Base-by-base conservation (phyloP, 2,888 invertebrate genomes). In the Mimumesa dahlbomi region DNA sequence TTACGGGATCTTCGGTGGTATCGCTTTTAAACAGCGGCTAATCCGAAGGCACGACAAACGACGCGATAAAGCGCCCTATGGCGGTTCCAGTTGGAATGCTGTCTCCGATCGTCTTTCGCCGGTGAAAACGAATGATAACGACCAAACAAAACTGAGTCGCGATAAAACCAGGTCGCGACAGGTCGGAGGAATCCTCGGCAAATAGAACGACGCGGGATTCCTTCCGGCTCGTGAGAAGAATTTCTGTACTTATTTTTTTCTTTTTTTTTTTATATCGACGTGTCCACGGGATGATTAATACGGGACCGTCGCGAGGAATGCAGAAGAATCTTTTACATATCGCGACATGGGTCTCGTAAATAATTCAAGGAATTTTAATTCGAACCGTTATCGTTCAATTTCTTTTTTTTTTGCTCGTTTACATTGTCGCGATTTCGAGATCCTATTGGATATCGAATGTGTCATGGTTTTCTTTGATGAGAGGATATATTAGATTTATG, bases 11-110 rank as follows among this genome's bases (percentile, higher is more conserved):
- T 50, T 46, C 59, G 49, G 48, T 7, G 52, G 69, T 75, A 78
- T 81, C 78, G 69, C 77, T 75, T 79, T 70, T 80, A 81, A 84
- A 84, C 76, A 84, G 43, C 52, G 71, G 71, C 82, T 86, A 86
- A 87, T 87, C 86, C 84, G 76, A 75, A 84, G 78, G 70, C 64
- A 82, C 69, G 71, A 85, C 80, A 83, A 80, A 80, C 73, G 81
- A 79, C 78, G 79, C 64, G 79, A 81, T 75, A 78, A 77, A 67
- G 48, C 52, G 31, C 63, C 52, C 53, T 43, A n/a, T n/a, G 62
- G 42, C 54, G 49, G 46, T 64, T 66, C 53, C 34, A n/a, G n/a
- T 52, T 58, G 72, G 65, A 59, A 68, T 65, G 70, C 65, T 62
- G n/a, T 52, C 25, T 45, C 31, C 7, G 7, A 65, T 29, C 58